Percentiles rank a stretch among this genome's conserved stretches.
phyloP scores from a whole-genome alignment of 2,113 vertebrate genomes.

The Pelecanoides urinatrix region DNA sequence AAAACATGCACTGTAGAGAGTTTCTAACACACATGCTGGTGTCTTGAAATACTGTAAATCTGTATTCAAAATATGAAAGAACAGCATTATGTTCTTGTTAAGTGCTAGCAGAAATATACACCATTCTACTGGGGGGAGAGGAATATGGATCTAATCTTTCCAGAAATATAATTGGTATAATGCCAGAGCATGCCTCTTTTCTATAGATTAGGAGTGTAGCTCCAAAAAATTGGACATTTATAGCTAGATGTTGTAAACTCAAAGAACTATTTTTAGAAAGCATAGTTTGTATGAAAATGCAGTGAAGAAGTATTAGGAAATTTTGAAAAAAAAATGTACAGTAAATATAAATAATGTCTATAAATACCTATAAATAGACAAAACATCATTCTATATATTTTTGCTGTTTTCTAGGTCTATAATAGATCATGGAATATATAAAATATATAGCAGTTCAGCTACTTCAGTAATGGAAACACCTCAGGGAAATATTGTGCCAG shows the following conservation, averaged over 20 bases:
- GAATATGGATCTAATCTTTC: background rate
- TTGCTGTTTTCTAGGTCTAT: background rate
- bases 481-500: background rate
- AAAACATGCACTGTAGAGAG: background rate
- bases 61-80: background rate
- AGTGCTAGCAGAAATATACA: background rate
- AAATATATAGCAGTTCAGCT: background rate
- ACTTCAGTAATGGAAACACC: background rate
- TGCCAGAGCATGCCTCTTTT: background rate
- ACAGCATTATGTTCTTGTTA: background rate
- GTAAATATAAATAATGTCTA: background rate
- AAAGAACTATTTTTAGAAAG: background rate
- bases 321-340: background rate
- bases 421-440: background rate
- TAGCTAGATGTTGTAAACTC: background rate
- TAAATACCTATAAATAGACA: background rate
- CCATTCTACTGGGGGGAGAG: background rate
- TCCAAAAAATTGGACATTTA: background rate
- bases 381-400: background rate
- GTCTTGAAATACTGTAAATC: background rate
- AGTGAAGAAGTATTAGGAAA: background rate
- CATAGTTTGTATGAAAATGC: background rate
- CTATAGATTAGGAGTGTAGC: background rate
- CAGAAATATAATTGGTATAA: background rate
- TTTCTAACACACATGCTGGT: background rate